phyloP scores from a whole-genome alignment of 1,140 invertebrate species.

The Eurosta solidaginis region DNA sequence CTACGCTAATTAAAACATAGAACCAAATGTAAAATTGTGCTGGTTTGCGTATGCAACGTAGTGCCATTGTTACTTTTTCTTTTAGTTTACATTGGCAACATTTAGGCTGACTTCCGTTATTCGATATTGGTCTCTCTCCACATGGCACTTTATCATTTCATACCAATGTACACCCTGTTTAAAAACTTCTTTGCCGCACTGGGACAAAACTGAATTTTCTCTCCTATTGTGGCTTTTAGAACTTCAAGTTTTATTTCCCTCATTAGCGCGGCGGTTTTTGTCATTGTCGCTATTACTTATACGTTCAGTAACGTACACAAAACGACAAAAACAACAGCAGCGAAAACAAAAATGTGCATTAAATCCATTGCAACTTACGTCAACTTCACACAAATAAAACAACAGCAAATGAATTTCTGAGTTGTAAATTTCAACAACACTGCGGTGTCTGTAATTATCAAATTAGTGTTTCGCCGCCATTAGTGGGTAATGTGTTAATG shows the following conservation, averaged over 20 bases:
- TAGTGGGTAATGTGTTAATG: conserved; percentile 9
- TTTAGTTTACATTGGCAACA: conserved; percentile 48
- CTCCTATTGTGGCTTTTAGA: conserved; percentile 45
- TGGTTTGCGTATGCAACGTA: too few relatives aligned
- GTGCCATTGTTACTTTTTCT: too few relatives aligned
- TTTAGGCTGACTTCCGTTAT: conserved; percentile 33
- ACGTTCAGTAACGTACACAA: conserved; percentile 8
- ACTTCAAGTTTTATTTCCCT: conserved; percentile 50
- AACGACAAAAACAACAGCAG: neutral
- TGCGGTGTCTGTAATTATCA: conserved; percentile 28
- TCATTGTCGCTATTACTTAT: neutral
- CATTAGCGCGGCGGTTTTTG: conserved; percentile 38
- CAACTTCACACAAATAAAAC: neutral
- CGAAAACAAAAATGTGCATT: neutral
- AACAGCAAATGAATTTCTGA: neutral
- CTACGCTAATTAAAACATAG: too few relatives aligned
- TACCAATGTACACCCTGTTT: neutral
- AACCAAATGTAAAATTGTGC: too few relatives aligned
- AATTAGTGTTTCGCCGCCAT: conserved; percentile 25
- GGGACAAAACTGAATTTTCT: conserved; percentile 37
- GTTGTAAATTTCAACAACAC: neutral
- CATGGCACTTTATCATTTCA: conserved; percentile 35
- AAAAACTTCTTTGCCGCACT: neutral
- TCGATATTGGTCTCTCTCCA: neutral
- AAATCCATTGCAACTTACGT: neutral